Percentiles rank a stretch among this genome's conserved stretches.
These are phyloP conservation scores for Andrena dorsata DNA, from an alignment of 2,888 invertebrate species.

Conservation along the genomic window DNA sequence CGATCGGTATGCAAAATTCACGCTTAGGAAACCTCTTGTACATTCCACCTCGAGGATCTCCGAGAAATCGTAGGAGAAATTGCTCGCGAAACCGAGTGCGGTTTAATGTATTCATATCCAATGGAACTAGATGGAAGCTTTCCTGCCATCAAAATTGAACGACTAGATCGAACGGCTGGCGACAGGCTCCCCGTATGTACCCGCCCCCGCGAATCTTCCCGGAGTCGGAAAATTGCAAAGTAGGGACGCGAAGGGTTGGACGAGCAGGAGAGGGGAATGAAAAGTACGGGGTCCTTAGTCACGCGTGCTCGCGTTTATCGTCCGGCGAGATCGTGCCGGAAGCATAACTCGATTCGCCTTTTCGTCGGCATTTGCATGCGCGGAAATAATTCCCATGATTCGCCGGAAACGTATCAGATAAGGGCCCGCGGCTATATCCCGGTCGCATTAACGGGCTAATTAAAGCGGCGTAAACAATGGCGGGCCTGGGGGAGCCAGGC, in stretches of 20 bases:
- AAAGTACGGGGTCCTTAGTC: conserved; percentile 58
- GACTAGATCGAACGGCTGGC: too few species aligned
- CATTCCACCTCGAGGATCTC: not conserved
- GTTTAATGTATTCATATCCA: too few species aligned
- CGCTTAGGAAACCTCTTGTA: not conserved
- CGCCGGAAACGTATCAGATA: conserved; percentile 75
- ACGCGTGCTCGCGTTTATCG: conserved; percentile 66
- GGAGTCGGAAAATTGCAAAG: not conserved
- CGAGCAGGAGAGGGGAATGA: conserved; percentile 3
- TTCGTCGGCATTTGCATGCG: conserved; percentile 82
- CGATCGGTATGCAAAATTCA: conserved; percentile 1
- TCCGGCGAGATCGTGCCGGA: conserved; percentile 77
- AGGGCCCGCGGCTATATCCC: conserved; percentile 62
- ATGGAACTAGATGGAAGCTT: too few species aligned
- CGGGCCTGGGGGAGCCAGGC: conserved; percentile 11
- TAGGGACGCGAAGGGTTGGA: not conserved
- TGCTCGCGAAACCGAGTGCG: not conserved
- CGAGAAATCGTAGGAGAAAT: conserved; percentile 1
- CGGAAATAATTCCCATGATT: conserved; percentile 81
- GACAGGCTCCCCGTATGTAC: not conserved
- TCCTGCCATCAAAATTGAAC: too few species aligned
- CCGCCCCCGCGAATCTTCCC: not conserved
- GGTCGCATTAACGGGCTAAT: conserved; percentile 72
- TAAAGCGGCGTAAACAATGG: conserved; percentile 73
- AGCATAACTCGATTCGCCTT: conserved; percentile 80